These are phyloP conservation scores for Drosophila diplacantha DNA, from an alignment of 2,888 invertebrate genomes.

Conservation along the genomic window DNA sequence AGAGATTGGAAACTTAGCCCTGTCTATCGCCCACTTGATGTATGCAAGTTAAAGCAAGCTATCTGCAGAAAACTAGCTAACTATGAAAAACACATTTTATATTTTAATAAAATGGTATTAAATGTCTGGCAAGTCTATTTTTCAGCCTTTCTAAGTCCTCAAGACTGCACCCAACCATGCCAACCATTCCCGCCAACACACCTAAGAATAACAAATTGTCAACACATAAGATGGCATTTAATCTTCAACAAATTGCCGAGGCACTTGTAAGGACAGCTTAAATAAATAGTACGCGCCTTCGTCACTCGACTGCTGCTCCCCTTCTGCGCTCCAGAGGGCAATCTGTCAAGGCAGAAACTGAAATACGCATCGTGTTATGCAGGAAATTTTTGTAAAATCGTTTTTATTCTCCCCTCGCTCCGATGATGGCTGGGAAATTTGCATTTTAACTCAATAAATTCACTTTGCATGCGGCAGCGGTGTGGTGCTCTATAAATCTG, in stretches of 20 bases:
- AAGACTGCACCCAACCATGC: neutral
- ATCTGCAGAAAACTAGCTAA: neutral
- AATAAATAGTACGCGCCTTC: conserved; percentile 62
- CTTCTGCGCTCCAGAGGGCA: conserved; percentile 44
- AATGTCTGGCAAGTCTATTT: neutral
- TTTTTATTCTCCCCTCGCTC: conserved; percentile 34
- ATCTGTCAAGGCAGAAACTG: conserved; percentile 60
- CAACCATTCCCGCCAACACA: conserved; percentile 25
- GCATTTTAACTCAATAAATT: conserved; percentile 78
- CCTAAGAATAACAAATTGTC: conserved; percentile 67
- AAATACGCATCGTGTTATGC: conserved; percentile 62
- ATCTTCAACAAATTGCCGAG: conserved; percentile 70
- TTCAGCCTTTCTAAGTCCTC: too few species aligned
- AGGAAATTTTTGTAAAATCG: conserved; percentile 66
- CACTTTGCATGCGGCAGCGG: conserved; percentile 73
- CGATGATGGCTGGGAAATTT: conserved; percentile 67
- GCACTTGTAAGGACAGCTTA: conserved; percentile 71
- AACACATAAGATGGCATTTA: conserved; percentile 69
- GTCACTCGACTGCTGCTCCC: conserved; percentile 20
- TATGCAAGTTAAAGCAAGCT: neutral
- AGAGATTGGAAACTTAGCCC: neutral
- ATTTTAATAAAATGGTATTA: conserved; percentile 20
- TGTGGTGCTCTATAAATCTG: conserved; percentile 69
- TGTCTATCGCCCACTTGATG: neutral
- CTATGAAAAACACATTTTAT: neutral